Evolutionary conservation across 2,888 invertebrate species (phyloP), one percentile per base, ranked within the genome.

Genomic region (Andrena camellia): DNA sequence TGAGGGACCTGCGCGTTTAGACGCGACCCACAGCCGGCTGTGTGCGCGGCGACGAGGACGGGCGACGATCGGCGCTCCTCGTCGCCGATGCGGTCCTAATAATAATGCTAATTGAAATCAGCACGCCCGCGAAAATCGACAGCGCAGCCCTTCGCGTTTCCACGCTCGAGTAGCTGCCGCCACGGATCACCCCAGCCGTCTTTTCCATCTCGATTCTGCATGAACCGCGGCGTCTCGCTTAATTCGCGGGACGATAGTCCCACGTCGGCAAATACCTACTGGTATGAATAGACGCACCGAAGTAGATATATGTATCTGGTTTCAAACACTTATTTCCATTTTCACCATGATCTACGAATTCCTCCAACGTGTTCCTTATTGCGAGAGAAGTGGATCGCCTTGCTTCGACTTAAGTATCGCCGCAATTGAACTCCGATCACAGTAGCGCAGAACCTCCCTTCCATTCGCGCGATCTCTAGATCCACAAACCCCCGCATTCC

Each of bases 31-130:
- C 57, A 54, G 73, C 50, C 42, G 63, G 20, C 48, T 26, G 63
- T 73, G 78, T 69, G 67, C 75, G 82, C 75, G 83, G 68, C 81
- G 84, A 83, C 66, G 78, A 76, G 84, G 81, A 84, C 82, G 84
- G 81, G 82, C 82, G 80, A 83, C 84, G 79, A 31, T 74, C 81
- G 77, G 72, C 85, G 64, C 82, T 88, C 87, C 88, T 89, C 87
- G 88, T 90, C 90, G 87, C 72, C 87, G 88, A 87, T 84, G 88
- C 87, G 91, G 86, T 88, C 88, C 90, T 89, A 90, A 92, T 93
- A 92, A 93, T 92, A 92, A 92, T 92, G 92, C 92, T 92, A 92
- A 92, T 92, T 92, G 91, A 90, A 90, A 91, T 91, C 88, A 89
- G 90, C 90, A 89, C 88, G 83, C 86, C 85, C 82, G 74, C 77